Percentiles rank a stretch among this genome's conserved stretches.
Conservation (phyloP, 2,888 invertebrate genomes). For the Epirrhoe tristata region DNA sequence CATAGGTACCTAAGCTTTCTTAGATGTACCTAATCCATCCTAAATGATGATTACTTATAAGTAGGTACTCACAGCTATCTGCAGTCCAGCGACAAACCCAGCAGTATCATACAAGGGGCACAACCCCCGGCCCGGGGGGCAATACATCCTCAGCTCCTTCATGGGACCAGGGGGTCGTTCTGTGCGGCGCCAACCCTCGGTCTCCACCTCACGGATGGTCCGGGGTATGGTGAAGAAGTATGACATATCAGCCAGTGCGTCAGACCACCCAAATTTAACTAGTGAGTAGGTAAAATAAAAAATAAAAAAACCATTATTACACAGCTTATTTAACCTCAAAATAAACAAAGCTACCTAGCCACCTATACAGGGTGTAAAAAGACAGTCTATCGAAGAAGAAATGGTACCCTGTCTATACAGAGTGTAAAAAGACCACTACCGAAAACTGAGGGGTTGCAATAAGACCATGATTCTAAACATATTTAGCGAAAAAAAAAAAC, state of each 20-base stretch:
- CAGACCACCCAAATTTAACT: slow-evolving; percentile 81
- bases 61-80: slow-evolving; percentile 74
- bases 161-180: slow-evolving; percentile 68
- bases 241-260: slow-evolving; percentile 71
- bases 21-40: too few relatives aligned
- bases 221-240: slow-evolving; percentile 80
- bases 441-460: too few relatives aligned
- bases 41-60: too few relatives aligned
- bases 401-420: too few relatives aligned
- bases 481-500: too few relatives aligned
- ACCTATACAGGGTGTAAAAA: neutral
- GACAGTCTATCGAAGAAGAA: too few relatives aligned
- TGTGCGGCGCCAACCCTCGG: slow-evolving; percentile 67
- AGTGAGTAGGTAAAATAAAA: too few relatives aligned
- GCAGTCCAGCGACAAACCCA: slow-evolving; percentile 77
- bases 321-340: too few relatives aligned
- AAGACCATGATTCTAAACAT: too few relatives aligned
- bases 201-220: slow-evolving; percentile 69
- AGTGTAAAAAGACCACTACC: too few relatives aligned
- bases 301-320: neutral
- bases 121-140: slow-evolving; percentile 66
- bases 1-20: too few relatives aligned
- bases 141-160: slow-evolving; percentile 75
- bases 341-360: too few relatives aligned
- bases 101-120: slow-evolving; percentile 75